Percentiles rank a stretch among this genome's conserved stretches.
Conservation (phyloP, 2,888 invertebrate genomes). For the Venustoraphidia nigricollis region DNA sequence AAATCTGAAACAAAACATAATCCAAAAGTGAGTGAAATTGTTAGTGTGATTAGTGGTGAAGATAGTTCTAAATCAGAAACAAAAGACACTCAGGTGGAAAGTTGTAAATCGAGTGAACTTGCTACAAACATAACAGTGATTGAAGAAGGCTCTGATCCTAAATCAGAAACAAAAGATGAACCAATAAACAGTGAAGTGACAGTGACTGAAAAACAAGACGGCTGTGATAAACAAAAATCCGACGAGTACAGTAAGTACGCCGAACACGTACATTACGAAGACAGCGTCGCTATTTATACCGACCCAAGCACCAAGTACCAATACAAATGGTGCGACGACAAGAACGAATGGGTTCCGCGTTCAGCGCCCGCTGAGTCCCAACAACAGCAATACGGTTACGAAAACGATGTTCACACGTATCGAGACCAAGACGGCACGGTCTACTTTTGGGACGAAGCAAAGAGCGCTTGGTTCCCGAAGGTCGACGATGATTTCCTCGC, state of each 20-base stretch:
- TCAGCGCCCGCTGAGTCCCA: constrained; percentile 17
- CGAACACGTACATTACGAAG: constrained; percentile 52
- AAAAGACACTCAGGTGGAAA: too few species aligned
- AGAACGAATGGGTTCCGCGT: constrained; percentile 39
- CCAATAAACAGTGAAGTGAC: too few species aligned
- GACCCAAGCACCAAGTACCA: constrained; percentile 53
- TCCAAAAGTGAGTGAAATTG: too few species aligned
- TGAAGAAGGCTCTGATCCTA: too few species aligned
- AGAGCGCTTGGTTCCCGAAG: constrained; percentile 93
- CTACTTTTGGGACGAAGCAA: constrained; percentile 82
- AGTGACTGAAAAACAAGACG: too few species aligned
- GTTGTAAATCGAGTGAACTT: too few species aligned
- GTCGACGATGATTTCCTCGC: constrained; percentile 95
- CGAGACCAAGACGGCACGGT: constrained; percentile 77
- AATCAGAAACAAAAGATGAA: too few species aligned
- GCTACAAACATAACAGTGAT: too few species aligned
- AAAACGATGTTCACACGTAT: constrained; percentile 64
- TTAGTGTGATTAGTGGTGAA: too few species aligned
- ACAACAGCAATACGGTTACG: constrained; percentile 41
- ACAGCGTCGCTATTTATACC: constrained; percentile 54
- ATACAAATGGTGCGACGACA: constrained; percentile 46
- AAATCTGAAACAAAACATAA: too few species aligned
- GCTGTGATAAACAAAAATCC: constrained; percentile 1
- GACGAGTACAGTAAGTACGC: constrained; percentile 15
- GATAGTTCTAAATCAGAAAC: too few species aligned